A percentile compares a stretch with the other conserved stretches of the same genome.
These are phyloP conservation scores for Gymnobelideus leadbeateri DNA, from an alignment of 2,113 vertebrate species.

Conservation along the genomic window DNA sequence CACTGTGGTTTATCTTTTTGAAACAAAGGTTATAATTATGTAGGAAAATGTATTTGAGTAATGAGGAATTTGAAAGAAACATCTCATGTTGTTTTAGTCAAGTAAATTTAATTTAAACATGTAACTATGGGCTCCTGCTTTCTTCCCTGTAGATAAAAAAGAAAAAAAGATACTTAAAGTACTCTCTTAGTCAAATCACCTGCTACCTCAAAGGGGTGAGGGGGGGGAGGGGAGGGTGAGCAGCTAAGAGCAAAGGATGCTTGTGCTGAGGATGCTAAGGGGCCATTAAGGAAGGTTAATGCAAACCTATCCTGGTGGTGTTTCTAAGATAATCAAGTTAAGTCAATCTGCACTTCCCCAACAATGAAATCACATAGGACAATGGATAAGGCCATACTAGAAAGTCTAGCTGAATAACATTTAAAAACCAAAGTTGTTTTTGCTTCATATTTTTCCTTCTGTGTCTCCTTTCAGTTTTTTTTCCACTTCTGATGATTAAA, in stretches of 20 bases:
- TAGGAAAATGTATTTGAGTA: background rate
- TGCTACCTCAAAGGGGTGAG: background rate
- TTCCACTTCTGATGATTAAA: background rate
- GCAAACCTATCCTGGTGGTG: background rate
- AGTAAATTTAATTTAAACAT: background rate
- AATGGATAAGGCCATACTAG: background rate
- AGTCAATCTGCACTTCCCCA: background rate
- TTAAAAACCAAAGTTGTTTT: background rate
- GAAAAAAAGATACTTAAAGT: background rate
- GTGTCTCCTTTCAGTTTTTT: background rate
- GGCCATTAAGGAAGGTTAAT: background rate
- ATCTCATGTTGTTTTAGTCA: background rate
- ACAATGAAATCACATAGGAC: background rate
- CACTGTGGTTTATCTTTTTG: background rate
- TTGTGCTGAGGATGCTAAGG: background rate
- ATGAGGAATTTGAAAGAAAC: background rate
- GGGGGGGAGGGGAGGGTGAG: too few species aligned
- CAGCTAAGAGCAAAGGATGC: background rate
- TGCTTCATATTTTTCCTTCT: background rate
- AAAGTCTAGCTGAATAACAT: background rate
- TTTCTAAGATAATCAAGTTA: background rate
- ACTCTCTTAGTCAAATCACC: background rate
- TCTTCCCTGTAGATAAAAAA: background rate
- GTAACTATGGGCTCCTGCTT: background rate
- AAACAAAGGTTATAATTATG: background rate